phyloP scores from a whole-genome alignment of 2,113 vertebrate genomes.

The Origma solitaria region DNA sequence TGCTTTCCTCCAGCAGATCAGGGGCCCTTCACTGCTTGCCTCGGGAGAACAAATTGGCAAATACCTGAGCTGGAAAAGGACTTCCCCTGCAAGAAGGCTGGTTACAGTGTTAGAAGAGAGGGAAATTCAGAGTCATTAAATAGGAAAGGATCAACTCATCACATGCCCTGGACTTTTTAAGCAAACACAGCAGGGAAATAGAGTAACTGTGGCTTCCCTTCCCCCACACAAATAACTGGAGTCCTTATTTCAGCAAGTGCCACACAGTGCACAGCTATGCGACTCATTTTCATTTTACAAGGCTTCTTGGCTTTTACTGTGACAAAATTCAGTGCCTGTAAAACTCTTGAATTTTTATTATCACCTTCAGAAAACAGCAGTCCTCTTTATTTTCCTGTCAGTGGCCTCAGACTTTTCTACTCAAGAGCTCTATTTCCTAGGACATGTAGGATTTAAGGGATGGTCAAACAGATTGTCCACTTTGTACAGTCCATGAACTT shows the following conservation, averaged over 20 bases:
- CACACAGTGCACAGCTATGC: neutral
- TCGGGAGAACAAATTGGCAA: neutral
- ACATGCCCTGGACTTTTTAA: neutral
- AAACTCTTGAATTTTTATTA: neutral
- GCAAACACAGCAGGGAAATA: neutral
- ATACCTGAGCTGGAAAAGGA: neutral
- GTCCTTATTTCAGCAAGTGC: neutral
- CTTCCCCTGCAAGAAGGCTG: neutral
- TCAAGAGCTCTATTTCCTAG: neutral
- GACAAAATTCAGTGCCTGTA: neutral
- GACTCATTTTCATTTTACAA: neutral
- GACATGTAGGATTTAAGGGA: neutral
- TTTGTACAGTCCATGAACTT: neutral
- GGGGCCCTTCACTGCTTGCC: neutral
- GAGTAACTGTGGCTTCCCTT: neutral
- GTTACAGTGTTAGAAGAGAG: neutral
- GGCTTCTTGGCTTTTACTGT: neutral
- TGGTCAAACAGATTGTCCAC: neutral
- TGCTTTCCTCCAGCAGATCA: neutral
- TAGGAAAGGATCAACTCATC: neutral
- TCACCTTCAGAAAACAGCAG: neutral
- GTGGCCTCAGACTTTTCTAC: neutral
- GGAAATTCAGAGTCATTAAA: conserved; percentile 45
- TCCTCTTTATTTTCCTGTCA: neutral
- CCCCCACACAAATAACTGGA: neutral